Conservation (phyloP, 2,888 invertebrate genomes). For the Agrochola litura region DNA sequence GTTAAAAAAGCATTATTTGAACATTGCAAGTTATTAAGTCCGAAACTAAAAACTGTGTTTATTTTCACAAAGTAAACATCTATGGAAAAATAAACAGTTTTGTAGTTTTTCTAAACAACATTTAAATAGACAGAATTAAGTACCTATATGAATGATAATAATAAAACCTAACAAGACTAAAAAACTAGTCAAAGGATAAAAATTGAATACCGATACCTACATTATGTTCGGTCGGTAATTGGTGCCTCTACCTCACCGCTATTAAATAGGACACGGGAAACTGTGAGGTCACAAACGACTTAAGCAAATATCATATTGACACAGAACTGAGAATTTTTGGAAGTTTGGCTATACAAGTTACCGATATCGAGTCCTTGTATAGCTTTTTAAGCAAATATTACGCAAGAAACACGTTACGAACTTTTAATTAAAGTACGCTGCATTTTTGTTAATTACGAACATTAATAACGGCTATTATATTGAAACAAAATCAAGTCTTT, state of each 20-base stretch:
- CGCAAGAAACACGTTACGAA: conserved; percentile 41
- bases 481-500: conserved; percentile 63
- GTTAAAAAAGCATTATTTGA: conserved; percentile 35
- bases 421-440: conserved; percentile 38
- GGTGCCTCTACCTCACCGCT: conserved; percentile 54
- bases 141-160: background rate
- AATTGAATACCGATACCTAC: conserved; percentile 8
- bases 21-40: conserved; percentile 23
- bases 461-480: conserved; percentile 34
- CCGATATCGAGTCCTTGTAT: conserved; percentile 42
- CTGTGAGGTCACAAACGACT: conserved; percentile 66
- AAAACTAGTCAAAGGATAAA: conserved; percentile 16
- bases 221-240: conserved; percentile 30
- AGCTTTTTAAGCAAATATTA: conserved; percentile 50
- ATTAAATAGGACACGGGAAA: conserved; percentile 76
- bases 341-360: conserved; percentile 54
- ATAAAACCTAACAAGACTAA: background rate
- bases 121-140: conserved; percentile 10
- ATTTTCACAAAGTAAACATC: background rate
- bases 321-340: conserved; percentile 53
- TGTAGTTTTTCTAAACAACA: background rate
- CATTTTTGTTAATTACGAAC: conserved; percentile 51
- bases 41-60: conserved; percentile 10
- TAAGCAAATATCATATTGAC: conserved; percentile 65
- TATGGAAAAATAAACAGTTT: background rate